Evolutionary conservation across 2,113 vertebrate genomes (phyloP).

Genomic region (Acinonyx jubatus): DNA sequence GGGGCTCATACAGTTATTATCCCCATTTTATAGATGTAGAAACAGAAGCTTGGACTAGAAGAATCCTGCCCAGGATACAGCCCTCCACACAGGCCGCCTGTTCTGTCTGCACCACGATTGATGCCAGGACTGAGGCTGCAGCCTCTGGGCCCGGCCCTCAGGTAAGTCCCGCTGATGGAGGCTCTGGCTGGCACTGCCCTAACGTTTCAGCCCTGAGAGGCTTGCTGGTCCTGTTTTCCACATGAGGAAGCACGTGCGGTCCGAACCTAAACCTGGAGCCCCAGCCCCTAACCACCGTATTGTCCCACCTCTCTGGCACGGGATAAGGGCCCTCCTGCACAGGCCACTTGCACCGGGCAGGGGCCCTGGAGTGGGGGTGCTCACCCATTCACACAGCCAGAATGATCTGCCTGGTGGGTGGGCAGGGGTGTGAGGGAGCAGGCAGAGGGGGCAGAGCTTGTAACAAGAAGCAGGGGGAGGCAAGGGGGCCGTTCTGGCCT

Average conservation of each 20-base stretch:
- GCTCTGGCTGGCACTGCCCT: background rate
- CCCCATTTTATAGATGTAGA: background rate
- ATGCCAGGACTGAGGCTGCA: accelerated
- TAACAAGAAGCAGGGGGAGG: background rate
- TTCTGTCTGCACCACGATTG: background rate
- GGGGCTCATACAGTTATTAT: background rate
- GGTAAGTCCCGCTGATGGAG: background rate
- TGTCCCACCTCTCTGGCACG: background rate
- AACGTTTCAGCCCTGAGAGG: background rate
- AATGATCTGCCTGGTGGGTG: background rate
- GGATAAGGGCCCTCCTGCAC: background rate
- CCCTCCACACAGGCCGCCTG: background rate
- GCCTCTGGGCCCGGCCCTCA: background rate
- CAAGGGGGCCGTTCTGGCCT: background rate
- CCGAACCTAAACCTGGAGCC: background rate
- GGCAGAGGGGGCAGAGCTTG: background rate
- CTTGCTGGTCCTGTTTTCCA: background rate
- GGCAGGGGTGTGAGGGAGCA: background rate
- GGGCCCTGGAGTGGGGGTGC: background rate
- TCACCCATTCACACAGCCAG: background rate
- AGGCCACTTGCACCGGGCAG: background rate
- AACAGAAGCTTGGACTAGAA: background rate
- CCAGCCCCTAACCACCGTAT: background rate
- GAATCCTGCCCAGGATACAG: background rate
- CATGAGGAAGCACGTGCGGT: background rate